These are phyloP conservation scores for Vimba vimba DNA, from an alignment of 2,113 vertebrate species.

Conservation along the genomic window DNA sequence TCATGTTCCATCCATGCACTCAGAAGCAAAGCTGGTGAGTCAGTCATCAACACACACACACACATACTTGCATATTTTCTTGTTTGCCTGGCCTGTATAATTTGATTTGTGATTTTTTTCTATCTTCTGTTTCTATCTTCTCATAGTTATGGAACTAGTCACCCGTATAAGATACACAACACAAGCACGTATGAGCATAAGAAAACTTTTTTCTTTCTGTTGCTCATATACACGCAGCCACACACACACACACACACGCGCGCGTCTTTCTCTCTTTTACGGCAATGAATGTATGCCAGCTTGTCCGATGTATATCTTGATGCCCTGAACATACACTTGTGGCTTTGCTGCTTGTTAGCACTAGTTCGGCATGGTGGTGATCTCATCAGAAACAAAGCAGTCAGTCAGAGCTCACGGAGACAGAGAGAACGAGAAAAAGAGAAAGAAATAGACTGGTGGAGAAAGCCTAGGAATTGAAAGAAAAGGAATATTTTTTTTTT, in stretches of 20 bases:
- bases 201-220: not conserved
- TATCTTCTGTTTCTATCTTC: not conserved
- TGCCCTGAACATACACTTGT: conserved; percentile 75
- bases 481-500: not conserved
- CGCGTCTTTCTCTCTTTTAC: not conserved
- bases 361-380: conserved; percentile 73
- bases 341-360: conserved; percentile 77
- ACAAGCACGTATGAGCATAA: not conserved
- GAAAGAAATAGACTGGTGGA: not conserved
- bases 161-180: not conserved
- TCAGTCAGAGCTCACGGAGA: conserved; percentile 65
- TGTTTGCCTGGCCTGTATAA: not conserved
- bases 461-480: not conserved
- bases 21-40: conserved; percentile 98
- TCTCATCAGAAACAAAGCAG: conserved; percentile 73
- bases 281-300: not conserved
- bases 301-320: conserved; percentile 73
- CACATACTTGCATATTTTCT: conserved; percentile 10
- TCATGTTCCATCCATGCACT: conserved; percentile 96
- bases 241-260: conserved; percentile 51
- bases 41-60: not conserved
- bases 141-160: not conserved
- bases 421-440: conserved; percentile 24
- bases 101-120: not conserved
- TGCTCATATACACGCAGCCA: conserved; percentile 53